phyloP scores from a whole-genome alignment of 1,140 invertebrate species.

The Hycleus phaleratus region DNA sequence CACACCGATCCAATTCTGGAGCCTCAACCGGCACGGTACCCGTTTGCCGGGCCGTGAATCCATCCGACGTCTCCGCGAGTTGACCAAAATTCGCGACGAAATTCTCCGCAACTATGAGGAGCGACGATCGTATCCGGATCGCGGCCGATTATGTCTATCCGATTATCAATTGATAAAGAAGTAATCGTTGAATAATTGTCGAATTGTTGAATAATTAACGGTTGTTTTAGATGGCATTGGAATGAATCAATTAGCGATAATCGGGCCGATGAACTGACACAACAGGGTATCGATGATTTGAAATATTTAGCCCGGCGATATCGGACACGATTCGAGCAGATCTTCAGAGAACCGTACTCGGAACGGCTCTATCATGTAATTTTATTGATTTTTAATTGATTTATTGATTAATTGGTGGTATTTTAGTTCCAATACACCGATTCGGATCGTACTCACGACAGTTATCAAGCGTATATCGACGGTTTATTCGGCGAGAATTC shows the following conservation, averaged over 20 bases:
- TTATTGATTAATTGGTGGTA: constrained; percentile 1
- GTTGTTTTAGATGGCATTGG: constrained; percentile 47
- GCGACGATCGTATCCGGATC: constrained; percentile 30
- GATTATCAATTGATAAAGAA: constrained; percentile 50
- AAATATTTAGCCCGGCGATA: constrained; percentile 52
- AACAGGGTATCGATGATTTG: constrained; percentile 52
- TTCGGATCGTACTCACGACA: constrained; percentile 56
- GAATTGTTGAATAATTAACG: not conserved
- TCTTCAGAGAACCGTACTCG: constrained; percentile 40
- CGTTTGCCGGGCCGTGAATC: constrained; percentile 47
- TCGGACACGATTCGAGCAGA: constrained; percentile 48
- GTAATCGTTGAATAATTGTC: constrained; percentile 17
- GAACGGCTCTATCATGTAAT: constrained; percentile 39
- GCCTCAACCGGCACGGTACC: constrained; percentile 56
- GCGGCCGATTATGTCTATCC: constrained; percentile 48
- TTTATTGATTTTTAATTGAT: not conserved
- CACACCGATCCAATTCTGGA: constrained; percentile 54
- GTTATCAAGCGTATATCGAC: constrained; percentile 56
- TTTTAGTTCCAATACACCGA: constrained; percentile 58
- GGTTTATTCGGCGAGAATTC: constrained; percentile 54
- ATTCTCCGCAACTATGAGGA: constrained; percentile 52
- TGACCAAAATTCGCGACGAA: constrained; percentile 47
- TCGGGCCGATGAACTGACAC: constrained; percentile 48
- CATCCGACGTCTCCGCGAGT: constrained; percentile 44
- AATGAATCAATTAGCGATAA: constrained; percentile 49